Evolutionary conservation across 1,140 invertebrate species (phyloP), one percentile per base, ranked within the genome.

Genomic region (Reticulitermes speratus): DNA sequence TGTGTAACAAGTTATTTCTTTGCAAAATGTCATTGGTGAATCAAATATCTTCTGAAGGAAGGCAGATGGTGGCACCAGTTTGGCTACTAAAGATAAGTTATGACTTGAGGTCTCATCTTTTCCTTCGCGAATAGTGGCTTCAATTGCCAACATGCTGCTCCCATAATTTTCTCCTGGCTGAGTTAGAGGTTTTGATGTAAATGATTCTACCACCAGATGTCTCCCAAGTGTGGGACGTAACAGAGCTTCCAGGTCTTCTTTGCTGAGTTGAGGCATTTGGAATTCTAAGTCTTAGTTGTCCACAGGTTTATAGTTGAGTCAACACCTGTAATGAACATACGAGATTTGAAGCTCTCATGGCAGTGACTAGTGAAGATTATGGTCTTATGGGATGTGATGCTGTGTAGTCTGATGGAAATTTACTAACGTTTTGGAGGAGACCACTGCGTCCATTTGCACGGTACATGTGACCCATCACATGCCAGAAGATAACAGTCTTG

Each of bases 161-260:
- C 86, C 83, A 84, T 86, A 86, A 59, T 86, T 86, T n/a, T 86
- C 83, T 21, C 86, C 86, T 32, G 82, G 25, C 45, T 65, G 32
- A 12, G 82, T 86, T 44, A 82, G 32, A 84, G 45, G 14, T 86
- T 75, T 16, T n/a, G 65, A 75, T 30, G 65, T 30, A 30, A 75
- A 75, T 9, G 65, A 75, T 75, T 75, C 65, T 14, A 75, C 65
- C 25, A 30, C n/a, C 25, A 75, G 8, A 11, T 75, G 2, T 11
- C 14, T n/a, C 9, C 65, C 65, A 8, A 75, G 65, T 30, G 6
- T 25, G 9, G 65, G 65, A 16, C 65, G 65, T 75, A 75, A 30
- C 6, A 75, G 65, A 30, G 65, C 25, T 75, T 75, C 65, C n/a
- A 75, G n/a, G n/a, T 75, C 65, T 6, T 75, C 25, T 30, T 75